phyloP scores from a whole-genome alignment of 2,113 vertebrate genomes.

The Aphelocoma coerulescens region DNA sequence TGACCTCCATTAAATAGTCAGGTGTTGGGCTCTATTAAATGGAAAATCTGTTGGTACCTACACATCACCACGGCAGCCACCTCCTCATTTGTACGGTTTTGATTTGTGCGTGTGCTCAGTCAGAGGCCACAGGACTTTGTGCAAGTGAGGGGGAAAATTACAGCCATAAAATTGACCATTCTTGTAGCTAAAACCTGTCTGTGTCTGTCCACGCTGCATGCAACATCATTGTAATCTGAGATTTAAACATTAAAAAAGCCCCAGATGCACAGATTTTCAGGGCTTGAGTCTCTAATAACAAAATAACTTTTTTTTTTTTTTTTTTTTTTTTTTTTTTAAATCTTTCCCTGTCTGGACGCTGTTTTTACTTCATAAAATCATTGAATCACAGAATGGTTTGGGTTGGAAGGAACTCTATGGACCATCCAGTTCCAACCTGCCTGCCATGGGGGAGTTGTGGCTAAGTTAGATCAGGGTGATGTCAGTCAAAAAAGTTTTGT shows the following conservation, averaged over 20 bases:
- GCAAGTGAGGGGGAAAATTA: neutral
- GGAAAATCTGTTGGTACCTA: conserved; percentile 22
- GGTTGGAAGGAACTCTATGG: neutral
- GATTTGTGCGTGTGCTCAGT: neutral
- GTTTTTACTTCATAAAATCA: neutral
- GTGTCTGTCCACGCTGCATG: neutral
- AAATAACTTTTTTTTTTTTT: neutral
- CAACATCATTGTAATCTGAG: neutral
- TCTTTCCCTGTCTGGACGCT: neutral
- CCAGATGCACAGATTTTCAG: neutral
- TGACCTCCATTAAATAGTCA: conserved; percentile 53
- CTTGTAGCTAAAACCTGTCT: neutral
- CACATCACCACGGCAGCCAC: neutral
- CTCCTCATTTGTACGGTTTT: neutral
- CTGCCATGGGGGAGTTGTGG: neutral
- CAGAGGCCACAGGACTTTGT: neutral
- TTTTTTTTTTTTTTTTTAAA: neutral
- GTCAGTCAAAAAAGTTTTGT: neutral
- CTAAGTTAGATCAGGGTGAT: neutral
- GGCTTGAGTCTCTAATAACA: neutral
- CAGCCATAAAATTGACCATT: neutral
- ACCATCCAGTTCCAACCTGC: neutral
- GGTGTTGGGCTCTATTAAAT: conserved; percentile 39
- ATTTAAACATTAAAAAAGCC: neutral
- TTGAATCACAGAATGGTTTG: neutral